These are phyloP conservation scores for Falco biarmicus DNA, from an alignment of 2,797 vertebrate genomes.

Conservation along the genomic window DNA sequence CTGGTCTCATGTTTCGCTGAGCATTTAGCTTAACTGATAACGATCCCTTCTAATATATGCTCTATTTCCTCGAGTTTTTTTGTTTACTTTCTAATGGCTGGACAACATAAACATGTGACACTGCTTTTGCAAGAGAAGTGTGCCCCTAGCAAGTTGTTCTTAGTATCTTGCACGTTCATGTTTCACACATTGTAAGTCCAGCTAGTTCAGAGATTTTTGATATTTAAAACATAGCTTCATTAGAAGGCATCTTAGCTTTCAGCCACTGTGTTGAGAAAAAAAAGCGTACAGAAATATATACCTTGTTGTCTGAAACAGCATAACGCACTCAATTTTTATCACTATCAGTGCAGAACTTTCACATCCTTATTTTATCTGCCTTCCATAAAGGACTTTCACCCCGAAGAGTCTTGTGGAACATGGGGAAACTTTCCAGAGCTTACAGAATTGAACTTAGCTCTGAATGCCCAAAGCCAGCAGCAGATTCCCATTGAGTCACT, in stretches of 20 bases:
- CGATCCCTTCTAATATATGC: neutral
- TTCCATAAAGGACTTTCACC: neutral
- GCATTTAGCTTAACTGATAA: neutral
- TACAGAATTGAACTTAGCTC: neutral
- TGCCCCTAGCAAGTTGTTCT: neutral
- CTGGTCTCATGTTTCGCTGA: slow-evolving; percentile 16
- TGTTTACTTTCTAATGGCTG: neutral
- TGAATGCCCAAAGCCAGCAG: neutral
- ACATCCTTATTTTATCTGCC: neutral
- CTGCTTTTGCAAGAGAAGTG: neutral
- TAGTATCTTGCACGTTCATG: neutral
- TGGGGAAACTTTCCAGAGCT: neutral
- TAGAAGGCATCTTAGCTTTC: neutral
- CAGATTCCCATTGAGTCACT: neutral
- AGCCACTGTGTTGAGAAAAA: neutral
- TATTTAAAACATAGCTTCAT: neutral
- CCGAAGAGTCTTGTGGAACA: neutral
- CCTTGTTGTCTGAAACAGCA: neutral
- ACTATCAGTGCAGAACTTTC: neutral
- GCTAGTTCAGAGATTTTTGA: neutral
- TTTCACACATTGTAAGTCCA: neutral
- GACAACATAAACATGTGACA: neutral
- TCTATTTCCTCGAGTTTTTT: neutral
- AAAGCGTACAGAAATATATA: neutral
- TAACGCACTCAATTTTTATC: too few species aligned